Percentiles rank a stretch among this genome's conserved stretches.
These are phyloP conservation scores for Spinus olivaceus DNA, from an alignment of 2,797 vertebrate species.

Conservation along the genomic window DNA sequence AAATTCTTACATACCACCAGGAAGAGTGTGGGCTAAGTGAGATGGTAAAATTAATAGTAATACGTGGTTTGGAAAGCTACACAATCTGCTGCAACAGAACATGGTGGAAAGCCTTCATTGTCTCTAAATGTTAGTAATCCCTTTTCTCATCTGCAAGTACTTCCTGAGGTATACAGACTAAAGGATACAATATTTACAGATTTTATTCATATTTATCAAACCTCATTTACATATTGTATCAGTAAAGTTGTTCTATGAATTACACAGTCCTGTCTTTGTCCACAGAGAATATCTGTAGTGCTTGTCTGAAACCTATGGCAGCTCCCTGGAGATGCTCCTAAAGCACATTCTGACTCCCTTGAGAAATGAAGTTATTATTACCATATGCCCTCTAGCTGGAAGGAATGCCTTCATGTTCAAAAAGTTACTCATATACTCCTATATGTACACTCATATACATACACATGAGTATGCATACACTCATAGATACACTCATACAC, in stretches of 20 bases:
- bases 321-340: neutral
- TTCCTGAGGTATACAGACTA: constrained; percentile 16
- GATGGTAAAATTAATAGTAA: constrained; percentile 19
- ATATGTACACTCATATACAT: too few species aligned
- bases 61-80: constrained; percentile 4
- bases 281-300: neutral
- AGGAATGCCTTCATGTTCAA: neutral
- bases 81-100: neutral
- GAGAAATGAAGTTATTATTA: neutral
- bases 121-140: constrained; percentile 13
- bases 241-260: neutral
- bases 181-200: neutral
- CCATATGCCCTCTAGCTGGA: neutral
- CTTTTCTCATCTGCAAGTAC: constrained; percentile 30
- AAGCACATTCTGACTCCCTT: neutral
- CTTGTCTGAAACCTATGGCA: neutral
- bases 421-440: neutral
- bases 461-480: too few species aligned
- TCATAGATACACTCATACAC: neutral
- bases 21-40: constrained; percentile 3
- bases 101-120: constrained; percentile 50
- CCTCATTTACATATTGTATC: neutral
- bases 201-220: neutral
- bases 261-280: neutral
- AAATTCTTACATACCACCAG: neutral